These are phyloP conservation scores for Poeciliopsis presidionis DNA, from an alignment of 2,797 vertebrate species.

Conservation along the genomic window DNA sequence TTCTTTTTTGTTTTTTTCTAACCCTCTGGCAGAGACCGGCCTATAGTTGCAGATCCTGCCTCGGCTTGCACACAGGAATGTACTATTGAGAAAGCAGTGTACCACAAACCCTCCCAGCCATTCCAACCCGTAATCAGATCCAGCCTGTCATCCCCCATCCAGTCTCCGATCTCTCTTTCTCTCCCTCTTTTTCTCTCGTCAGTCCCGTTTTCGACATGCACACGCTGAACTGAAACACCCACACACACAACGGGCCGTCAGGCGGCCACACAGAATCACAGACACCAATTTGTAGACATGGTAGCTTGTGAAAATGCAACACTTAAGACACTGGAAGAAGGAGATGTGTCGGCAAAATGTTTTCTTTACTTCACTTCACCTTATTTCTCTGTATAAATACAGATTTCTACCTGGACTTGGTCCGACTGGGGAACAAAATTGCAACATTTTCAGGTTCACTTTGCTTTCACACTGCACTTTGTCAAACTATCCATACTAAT, in stretches of 20 bases:
- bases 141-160: slow-evolving; percentile 76
- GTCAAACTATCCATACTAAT: too few species aligned
- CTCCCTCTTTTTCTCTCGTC: slow-evolving; percentile 20
- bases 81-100: slow-evolving; percentile 79
- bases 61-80: slow-evolving; percentile 81
- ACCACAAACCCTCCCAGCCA: slow-evolving; percentile 79
- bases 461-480: too few species aligned
- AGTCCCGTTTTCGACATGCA: slow-evolving; percentile 36
- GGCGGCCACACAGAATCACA: slow-evolving; percentile 55
- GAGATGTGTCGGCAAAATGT: slow-evolving; percentile 1
- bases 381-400: not conserved
- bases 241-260: slow-evolving; percentile 40
- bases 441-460: too few species aligned
- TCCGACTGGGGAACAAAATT: too few species aligned
- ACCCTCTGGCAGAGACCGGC: slow-evolving; percentile 57
- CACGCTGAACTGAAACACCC: slow-evolving; percentile 61
- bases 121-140: slow-evolving; percentile 82
- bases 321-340: slow-evolving; percentile 18
- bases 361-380: too few species aligned
- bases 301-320: slow-evolving; percentile 49
- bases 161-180: slow-evolving; percentile 58
- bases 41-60: slow-evolving; percentile 66
- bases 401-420: not conserved
- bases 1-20: slow-evolving; percentile 26
- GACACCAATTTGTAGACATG: slow-evolving; percentile 58